These are phyloP conservation scores for Archips xylosteana DNA, from an alignment of 2,888 invertebrate genomes.

Conservation along the genomic window DNA sequence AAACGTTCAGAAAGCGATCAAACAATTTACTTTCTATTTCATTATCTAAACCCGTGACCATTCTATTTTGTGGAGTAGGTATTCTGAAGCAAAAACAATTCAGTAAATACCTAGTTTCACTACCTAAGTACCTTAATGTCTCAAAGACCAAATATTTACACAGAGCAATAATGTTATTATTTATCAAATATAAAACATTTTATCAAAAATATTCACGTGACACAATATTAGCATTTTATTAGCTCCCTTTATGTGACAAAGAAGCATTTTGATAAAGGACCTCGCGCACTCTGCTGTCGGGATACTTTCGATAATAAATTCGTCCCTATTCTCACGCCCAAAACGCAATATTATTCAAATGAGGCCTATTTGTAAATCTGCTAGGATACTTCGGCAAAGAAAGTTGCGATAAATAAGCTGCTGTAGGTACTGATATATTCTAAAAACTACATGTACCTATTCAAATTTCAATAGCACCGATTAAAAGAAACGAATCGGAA, in stretches of 20 bases:
- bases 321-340: constrained; percentile 27
- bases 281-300: constrained; percentile 22
- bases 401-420: background rate
- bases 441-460: background rate
- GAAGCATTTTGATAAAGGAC: constrained; percentile 29
- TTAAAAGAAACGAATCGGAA: background rate
- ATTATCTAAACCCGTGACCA: constrained; percentile 63
- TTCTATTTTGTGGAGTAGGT: constrained; percentile 40
- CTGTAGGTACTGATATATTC: background rate
- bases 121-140: background rate
- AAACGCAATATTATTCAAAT: constrained; percentile 44
- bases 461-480: background rate
- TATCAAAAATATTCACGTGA: constrained; percentile 13
- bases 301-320: constrained; percentile 37
- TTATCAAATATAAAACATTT: constrained; percentile 1
- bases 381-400: constrained; percentile 13
- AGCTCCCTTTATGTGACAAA: constrained; percentile 25
- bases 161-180: background rate
- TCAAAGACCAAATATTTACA: background rate
- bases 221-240: constrained; percentile 37
- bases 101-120: background rate
- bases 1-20: constrained; percentile 54
- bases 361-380: constrained; percentile 37
- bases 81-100: background rate
- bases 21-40: constrained; percentile 72